These are phyloP conservation scores for Cerceris rybyensis DNA, from an alignment of 2,888 invertebrate species.

Conservation along the genomic window DNA sequence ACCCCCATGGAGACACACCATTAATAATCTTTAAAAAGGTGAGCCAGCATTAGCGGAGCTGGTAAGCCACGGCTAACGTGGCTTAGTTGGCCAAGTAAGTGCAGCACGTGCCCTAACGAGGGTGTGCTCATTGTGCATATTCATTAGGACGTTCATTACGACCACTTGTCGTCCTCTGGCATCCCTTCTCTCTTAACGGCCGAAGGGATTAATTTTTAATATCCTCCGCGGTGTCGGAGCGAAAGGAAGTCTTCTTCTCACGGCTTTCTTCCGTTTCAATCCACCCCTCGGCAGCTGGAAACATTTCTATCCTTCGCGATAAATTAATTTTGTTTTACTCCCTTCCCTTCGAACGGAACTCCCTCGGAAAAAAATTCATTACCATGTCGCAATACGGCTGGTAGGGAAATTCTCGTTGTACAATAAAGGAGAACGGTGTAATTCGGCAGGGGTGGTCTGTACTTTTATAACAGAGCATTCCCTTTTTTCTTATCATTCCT, in stretches of 20 bases:
- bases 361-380: constrained; percentile 69
- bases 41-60: constrained; percentile 30
- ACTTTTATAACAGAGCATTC: constrained; percentile 30
- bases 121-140: constrained; percentile 62
- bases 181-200: constrained; percentile 47
- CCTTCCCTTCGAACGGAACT: constrained; percentile 32
- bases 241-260: constrained; percentile 33
- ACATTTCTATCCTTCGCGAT: constrained; percentile 28
- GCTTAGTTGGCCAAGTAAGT: constrained; percentile 46
- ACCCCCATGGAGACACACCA: constrained; percentile 27
- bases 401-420: background rate
- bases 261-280: background rate
- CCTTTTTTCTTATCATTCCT: background rate
- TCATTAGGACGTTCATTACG: constrained; percentile 75
- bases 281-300: background rate
- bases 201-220: constrained; percentile 73
- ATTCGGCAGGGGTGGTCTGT: constrained; percentile 17
- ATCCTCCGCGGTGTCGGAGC: constrained; percentile 45
- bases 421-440: constrained; percentile 19
- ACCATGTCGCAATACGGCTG: constrained; percentile 64
- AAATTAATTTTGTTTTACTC: constrained; percentile 67
- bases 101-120: constrained; percentile 64
- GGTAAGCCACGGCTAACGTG: constrained; percentile 48
- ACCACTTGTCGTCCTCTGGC: constrained; percentile 69
- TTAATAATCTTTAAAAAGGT: constrained; percentile 59